Evolutionary conservation across 2,888 invertebrate genomes (phyloP).

Genomic region (Latrodectus elegans): DNA sequence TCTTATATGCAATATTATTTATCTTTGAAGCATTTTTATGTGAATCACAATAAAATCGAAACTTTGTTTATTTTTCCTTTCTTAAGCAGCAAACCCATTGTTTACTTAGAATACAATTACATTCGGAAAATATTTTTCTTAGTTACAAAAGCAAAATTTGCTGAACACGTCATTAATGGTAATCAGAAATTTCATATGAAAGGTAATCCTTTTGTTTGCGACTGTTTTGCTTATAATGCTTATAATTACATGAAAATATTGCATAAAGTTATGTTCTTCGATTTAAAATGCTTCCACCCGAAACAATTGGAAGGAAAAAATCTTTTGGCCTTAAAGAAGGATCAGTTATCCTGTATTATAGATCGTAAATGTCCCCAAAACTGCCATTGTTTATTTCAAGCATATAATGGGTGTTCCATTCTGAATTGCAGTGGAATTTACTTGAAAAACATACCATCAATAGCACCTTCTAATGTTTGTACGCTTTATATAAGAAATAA

Average conservation of each 20-base stretch:
- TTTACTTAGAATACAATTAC: not conserved
- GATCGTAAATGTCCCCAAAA: too few relatives aligned
- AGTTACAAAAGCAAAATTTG: not conserved
- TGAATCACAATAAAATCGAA: not conserved
- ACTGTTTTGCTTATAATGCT: constrained; percentile 30
- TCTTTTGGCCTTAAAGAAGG: too few relatives aligned
- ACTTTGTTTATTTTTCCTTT: not conserved
- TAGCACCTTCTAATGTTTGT: constrained; percentile 1
- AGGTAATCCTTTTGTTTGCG: constrained; percentile 26
- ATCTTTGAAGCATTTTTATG: not conserved
- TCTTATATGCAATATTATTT: not conserved
- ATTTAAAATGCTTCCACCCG: too few relatives aligned
- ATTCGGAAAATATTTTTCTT: not conserved
- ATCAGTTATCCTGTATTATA: too few relatives aligned
- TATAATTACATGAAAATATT: constrained; percentile 5
- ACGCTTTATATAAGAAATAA: constrained; percentile 8
- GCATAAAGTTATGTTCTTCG: too few relatives aligned
- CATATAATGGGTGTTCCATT: not conserved
- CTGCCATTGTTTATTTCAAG: too few relatives aligned
- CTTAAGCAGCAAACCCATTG: not conserved
- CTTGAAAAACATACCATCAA: not conserved
- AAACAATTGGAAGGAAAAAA: too few relatives aligned
- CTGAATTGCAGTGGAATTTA: constrained; percentile 7
- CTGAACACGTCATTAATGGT: too few relatives aligned
- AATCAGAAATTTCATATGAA: not conserved